Evolutionary conservation across 2,797 vertebrate genomes (phyloP), one percentile per base, ranked within the genome.

Genomic region (Calcarius lapponicus): DNA sequence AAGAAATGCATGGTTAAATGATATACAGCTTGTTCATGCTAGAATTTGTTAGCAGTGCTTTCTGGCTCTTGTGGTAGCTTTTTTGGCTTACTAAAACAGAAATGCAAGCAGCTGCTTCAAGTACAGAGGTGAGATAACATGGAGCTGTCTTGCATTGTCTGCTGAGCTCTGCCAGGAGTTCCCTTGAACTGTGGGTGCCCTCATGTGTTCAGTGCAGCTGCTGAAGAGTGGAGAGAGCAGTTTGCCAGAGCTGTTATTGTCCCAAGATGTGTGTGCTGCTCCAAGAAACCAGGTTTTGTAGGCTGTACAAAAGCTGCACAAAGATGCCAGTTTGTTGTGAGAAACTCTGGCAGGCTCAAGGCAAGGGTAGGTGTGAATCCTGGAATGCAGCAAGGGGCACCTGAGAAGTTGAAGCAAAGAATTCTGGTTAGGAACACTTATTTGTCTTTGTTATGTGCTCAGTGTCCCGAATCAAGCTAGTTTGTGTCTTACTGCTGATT

Each of bases 341-440:
- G 62, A 58, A 73, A 17, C 0, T 0, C 62, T 67, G 47, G 19
- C 86, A 61, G 57, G 58, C 47, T 80, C 2, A 3, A 66, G 34
- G 31, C 2, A 1, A 57, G 48, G 0, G 0, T 28, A 57, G 51
- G 47, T 75, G 50, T 61, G 56, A 48, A 42, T 86, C 7, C 36
- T 82, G 50, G 69, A 65, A 69, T 36, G 70, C 43, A 61, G 48
- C 47, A 62, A 75, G 48, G 32, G 51, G 64, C 71, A 61, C 43
- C 64, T 66, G 72, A 61, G 28, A 69, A 61, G 32, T 2, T 57
- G 61, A 83, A 89, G 20, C 38, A 57, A 70, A 64, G 61, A 84
- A 50, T 79, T 38, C 18, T 81, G 18, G 4, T 80, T 81, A 64
- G 57, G 61, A 87, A 29, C 13, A 11, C 11, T 42, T 78, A 70